A percentile compares a stretch with the other conserved stretches of the same genome.
These are phyloP conservation scores for Romanogobio albipinnatus DNA, from an alignment of 2,113 vertebrate genomes.

Conservation along the genomic window DNA sequence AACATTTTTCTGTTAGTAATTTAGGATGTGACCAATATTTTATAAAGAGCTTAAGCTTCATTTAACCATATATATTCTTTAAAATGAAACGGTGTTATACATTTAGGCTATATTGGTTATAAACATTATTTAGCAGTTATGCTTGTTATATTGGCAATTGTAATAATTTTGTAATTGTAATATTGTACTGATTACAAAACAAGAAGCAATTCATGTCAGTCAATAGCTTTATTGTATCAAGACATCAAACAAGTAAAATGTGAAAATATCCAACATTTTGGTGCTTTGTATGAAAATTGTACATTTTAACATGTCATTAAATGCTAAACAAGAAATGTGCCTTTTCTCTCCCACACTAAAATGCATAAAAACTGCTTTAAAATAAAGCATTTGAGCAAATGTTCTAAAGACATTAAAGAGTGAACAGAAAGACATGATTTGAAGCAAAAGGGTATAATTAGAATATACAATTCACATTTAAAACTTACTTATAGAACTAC, in stretches of 20 bases:
- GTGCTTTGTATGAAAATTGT: not conserved
- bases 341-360: slow-evolving; percentile 38
- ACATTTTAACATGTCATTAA: not conserved
- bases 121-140: not conserved
- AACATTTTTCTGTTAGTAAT: not conserved
- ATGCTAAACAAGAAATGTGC: not conserved
- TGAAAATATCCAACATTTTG: not conserved
- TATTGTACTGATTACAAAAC: not conserved
- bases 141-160: not conserved
- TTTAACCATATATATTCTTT: not conserved
- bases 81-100: not conserved
- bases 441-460: not conserved
- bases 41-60: not conserved
- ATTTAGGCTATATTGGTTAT: not conserved
- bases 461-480: slow-evolving; percentile 3
- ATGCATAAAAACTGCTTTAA: slow-evolving; percentile 1
- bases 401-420: not conserved
- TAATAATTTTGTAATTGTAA: not conserved
- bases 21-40: not conserved
- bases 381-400: not conserved
- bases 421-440: not conserved
- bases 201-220: not conserved
- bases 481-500: not conserved
- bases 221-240: slow-evolving; percentile 29
- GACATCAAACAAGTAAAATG: slow-evolving; percentile 13